phyloP scores from a whole-genome alignment of 2,888 invertebrate genomes.

The Arrhopalites spinosus region DNA sequence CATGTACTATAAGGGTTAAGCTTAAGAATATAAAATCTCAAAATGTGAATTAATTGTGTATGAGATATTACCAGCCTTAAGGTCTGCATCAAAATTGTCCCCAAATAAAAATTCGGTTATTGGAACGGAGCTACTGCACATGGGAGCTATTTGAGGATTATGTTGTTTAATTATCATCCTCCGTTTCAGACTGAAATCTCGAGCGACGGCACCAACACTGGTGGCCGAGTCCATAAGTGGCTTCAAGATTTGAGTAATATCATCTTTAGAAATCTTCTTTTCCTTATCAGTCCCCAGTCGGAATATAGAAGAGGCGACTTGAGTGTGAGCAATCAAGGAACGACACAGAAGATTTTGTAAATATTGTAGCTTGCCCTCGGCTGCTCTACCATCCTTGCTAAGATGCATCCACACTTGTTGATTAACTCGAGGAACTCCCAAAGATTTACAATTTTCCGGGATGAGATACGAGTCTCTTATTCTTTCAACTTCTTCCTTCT shows the following conservation, averaged over 20 bases:
- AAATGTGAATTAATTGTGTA: too few relatives aligned
- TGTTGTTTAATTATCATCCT: neutral
- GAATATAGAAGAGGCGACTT: neutral
- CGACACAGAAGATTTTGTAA: neutral
- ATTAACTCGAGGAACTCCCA: neutral
- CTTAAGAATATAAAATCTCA: too few relatives aligned
- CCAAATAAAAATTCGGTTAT: conserved; percentile 13
- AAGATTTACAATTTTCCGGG: neutral
- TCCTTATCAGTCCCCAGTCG: neutral
- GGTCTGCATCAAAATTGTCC: conserved; percentile 2
- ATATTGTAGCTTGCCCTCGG: neutral
- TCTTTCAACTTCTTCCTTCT: neutral
- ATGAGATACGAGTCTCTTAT: neutral
- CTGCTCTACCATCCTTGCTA: neutral
- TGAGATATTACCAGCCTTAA: conserved; percentile 5
- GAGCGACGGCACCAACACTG: neutral
- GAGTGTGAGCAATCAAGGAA: neutral
- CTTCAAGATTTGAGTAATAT: neutral
- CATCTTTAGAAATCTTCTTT: neutral
- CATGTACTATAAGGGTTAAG: too few relatives aligned
- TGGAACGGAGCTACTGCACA: neutral
- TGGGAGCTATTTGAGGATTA: neutral
- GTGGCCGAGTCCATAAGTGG: neutral
- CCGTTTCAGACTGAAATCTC: neutral
- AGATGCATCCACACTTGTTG: neutral